These are phyloP conservation scores for Hirudo medicinalis DNA, from an alignment of 1,140 invertebrate genomes.

Conservation along the genomic window DNA sequence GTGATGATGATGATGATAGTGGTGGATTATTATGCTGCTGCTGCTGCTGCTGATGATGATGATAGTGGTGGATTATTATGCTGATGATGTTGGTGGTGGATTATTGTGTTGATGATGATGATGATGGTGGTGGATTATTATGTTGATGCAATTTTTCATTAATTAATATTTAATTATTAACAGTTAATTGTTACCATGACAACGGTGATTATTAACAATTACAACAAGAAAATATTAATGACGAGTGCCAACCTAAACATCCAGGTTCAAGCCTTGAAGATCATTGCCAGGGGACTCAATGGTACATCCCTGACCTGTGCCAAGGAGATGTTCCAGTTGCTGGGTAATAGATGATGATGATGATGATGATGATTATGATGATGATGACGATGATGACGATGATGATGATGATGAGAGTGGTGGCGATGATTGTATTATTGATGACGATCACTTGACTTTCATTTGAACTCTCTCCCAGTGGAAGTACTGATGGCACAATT, in stretches of 20 bases:
- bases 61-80: not conserved
- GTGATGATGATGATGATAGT: not conserved
- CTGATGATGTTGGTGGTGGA: not conserved
- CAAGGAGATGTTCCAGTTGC: not conserved
- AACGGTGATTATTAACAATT: too few species aligned
- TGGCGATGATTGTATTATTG: not conserved
- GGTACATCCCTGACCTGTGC: not conserved
- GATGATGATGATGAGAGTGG: not conserved
- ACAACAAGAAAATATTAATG: too few species aligned
- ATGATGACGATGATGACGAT: not conserved
- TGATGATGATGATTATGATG: not conserved
- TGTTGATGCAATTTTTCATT: too few species aligned
- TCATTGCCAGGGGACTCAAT: constrained; percentile 6
- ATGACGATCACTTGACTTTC: too few species aligned
- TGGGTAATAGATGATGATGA: not conserved
- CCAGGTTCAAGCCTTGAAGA: not conserved
- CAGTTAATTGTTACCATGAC: too few species aligned
- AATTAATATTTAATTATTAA: too few species aligned
- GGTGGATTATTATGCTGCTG: too few species aligned
- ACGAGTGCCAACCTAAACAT: not conserved
- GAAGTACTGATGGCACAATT: too few species aligned
- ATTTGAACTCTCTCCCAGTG: too few species aligned
- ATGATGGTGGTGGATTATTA: not conserved
- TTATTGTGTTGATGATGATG: not conserved
- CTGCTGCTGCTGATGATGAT: not conserved